These are phyloP conservation scores for Nibea coibor DNA, from an alignment of 2,113 vertebrate genomes.

Conservation along the genomic window DNA sequence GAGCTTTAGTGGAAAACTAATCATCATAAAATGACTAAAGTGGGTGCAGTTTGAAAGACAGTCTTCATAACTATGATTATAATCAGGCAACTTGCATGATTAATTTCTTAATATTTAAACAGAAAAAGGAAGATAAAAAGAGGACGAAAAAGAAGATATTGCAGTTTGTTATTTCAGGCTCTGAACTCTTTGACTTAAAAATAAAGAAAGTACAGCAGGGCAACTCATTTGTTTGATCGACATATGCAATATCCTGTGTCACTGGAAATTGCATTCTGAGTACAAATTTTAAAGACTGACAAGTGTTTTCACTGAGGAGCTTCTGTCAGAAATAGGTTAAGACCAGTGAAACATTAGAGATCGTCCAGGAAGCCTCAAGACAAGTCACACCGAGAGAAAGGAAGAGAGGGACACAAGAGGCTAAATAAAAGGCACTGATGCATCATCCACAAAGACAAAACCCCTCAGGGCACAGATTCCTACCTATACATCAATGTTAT, in stretches of 20 bases:
- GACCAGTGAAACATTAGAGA: constrained; percentile 37
- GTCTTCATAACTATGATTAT: neutral
- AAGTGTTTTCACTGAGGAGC: constrained; percentile 18
- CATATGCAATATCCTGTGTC: constrained; percentile 49
- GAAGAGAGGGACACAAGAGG: constrained; percentile 18
- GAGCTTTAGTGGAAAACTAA: neutral
- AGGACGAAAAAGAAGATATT: neutral
- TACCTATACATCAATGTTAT: constrained; percentile 44
- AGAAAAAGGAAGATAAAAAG: neutral
- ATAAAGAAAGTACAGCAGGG: neutral
- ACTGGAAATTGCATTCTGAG: constrained; percentile 31
- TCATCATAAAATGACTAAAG: neutral
- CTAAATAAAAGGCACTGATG: constrained; percentile 39
- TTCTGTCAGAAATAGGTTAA: constrained; percentile 38
- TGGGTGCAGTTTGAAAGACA: neutral
- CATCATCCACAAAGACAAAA: constrained; percentile 14
- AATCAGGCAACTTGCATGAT: neutral
- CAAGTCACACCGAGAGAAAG: constrained; percentile 1
- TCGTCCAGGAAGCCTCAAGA: constrained; percentile 14
- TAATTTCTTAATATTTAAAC: neutral
- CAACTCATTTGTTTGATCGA: constrained; percentile 50
- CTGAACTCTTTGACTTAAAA: neutral
- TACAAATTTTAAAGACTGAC: constrained; percentile 22
- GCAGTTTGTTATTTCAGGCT: neutral
- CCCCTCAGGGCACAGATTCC: neutral